Percentiles rank a stretch among this genome's conserved stretches.
Evolutionary conservation across 2,113 vertebrate genomes (phyloP).

Genomic region (Apodemus sylvaticus): DNA sequence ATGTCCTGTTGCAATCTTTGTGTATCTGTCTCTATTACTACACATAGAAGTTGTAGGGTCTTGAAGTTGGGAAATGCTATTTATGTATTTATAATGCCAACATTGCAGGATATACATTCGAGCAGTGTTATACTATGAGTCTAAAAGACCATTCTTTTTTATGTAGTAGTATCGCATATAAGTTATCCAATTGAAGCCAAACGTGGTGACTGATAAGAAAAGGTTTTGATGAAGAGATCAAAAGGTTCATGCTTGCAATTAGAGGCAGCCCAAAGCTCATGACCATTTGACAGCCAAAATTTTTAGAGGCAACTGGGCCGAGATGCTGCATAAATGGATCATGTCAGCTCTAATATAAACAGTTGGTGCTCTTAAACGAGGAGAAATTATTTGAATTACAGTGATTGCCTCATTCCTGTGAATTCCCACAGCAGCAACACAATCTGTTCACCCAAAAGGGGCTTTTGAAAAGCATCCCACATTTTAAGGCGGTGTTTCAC

Average conservation of each 20-base stretch:
- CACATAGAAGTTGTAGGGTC: neutral
- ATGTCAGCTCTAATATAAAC: slow-evolving; percentile 75
- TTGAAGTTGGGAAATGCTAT: neutral
- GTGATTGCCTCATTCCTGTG: slow-evolving; percentile 74
- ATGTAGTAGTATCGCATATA: neutral
- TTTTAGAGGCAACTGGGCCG: slow-evolving; percentile 57
- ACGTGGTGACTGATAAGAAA: slow-evolving; percentile 1
- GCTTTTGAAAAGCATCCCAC: slow-evolving; percentile 73
- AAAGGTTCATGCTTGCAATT: slow-evolving; percentile 49
- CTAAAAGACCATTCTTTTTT: neutral
- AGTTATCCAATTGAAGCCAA: slow-evolving; percentile 20
- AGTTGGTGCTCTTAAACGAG: slow-evolving; percentile 74
- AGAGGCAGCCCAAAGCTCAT: slow-evolving; percentile 53
- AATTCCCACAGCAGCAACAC: slow-evolving; percentile 76
- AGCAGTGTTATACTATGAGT: neutral
- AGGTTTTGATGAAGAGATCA: slow-evolving; percentile 63
- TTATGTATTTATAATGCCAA: neutral
- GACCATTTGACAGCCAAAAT: slow-evolving; percentile 74
- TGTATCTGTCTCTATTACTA: slow-evolving; percentile 1
- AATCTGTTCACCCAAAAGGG: slow-evolving; percentile 77
- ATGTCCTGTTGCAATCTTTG: neutral
- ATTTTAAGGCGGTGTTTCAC: slow-evolving; percentile 63
- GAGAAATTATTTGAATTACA: slow-evolving; percentile 76
- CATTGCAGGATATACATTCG: neutral
- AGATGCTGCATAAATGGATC: slow-evolving; percentile 72